Base-by-base conservation (phyloP, 2,113 vertebrate species). In the Petrocephalus microphthalmus region DNA sequence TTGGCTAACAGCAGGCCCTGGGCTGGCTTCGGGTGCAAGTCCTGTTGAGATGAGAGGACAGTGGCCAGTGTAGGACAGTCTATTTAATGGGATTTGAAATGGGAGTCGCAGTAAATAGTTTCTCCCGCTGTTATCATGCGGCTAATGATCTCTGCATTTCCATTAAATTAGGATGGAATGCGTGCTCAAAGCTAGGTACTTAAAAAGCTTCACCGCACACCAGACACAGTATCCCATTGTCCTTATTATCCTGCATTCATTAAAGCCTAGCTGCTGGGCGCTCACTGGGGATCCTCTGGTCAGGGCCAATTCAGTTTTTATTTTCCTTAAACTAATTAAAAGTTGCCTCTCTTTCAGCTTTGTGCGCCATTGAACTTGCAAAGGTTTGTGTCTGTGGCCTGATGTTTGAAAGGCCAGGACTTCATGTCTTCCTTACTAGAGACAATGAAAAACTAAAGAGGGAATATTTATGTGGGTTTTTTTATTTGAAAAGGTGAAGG, bases 131-230 rank as follows among this genome's bases (percentile, higher is more conserved):
- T 91, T 90, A 90, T 90, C 90, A 89, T 60, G n/a, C 42, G 51
- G 54, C 90, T 91, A 92, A 91, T 92, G 91, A 91, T 90, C 89
- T 90, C 90, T 89, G 90, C 54, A 81, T 84, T 56, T 88, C 82
- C 74, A 57, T 91, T 89, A 89, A 90, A 90, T 92, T 91, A 91
- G 87, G 86, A 88, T 86, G 49, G 88, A 88, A 90, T 74, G 88
- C 89, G 89, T 88, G 89, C 90, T 89, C 89, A 90, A 88, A 82
- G 90, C 89, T 52, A 54, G 83, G 85, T 52, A 78, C 87, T 88
- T 90, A 88, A 89, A 90, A 78, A 86, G 74, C 89, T 89, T 84
- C 37, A 53, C 81, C 78, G 49, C 84, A 42, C 67, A 86, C 64
- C 52, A 52, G 42, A 84, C 88, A 49, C 42, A 78, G 64, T 78